A percentile compares a stretch with the other conserved stretches of the same genome.
Conservation (phyloP, 1,140 invertebrate genomes). For the Globodera rostochiensis region DNA sequence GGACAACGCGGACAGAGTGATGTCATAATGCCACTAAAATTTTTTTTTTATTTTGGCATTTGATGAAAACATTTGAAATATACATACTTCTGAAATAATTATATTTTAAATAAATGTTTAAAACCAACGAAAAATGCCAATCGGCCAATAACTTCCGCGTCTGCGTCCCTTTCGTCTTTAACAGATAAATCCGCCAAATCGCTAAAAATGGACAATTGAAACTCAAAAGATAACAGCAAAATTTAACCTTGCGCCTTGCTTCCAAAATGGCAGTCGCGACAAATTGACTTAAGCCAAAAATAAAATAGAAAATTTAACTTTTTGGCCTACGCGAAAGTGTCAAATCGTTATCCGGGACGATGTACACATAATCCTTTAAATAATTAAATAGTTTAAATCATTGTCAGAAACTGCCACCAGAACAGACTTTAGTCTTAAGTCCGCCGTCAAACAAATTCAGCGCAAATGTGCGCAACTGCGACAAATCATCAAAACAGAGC, state of each 20-base stretch:
- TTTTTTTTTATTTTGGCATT: background rate
- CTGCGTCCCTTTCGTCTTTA: conserved; percentile 31
- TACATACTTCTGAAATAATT: no score
- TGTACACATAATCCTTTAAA: conserved; percentile 39
- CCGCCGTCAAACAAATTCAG: conserved; percentile 36
- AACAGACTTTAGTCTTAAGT: conserved; percentile 40
- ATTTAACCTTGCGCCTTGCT: background rate
- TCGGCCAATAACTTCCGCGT: conserved; percentile 38
- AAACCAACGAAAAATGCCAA: conserved; percentile 38
- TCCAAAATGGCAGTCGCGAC: background rate
- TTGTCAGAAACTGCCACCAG: background rate
- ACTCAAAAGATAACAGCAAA: background rate
- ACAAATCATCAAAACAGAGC: background rate
- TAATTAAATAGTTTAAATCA: conserved; percentile 16
- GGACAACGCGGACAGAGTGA: conserved; percentile 12
- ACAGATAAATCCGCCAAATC: conserved; percentile 1
- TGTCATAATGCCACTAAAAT: conserved; percentile 21
- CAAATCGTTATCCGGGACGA: conserved; percentile 34
- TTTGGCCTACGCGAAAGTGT: conserved; percentile 23
- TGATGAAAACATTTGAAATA: background rate
- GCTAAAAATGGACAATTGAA: background rate
- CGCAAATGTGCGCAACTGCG: conserved; percentile 35
- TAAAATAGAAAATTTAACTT: background rate
- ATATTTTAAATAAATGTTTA: background rate
- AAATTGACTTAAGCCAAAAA: background rate